These are phyloP conservation scores for Acanthurus tractus DNA, from an alignment of 2,797 vertebrate species.

Conservation along the genomic window DNA sequence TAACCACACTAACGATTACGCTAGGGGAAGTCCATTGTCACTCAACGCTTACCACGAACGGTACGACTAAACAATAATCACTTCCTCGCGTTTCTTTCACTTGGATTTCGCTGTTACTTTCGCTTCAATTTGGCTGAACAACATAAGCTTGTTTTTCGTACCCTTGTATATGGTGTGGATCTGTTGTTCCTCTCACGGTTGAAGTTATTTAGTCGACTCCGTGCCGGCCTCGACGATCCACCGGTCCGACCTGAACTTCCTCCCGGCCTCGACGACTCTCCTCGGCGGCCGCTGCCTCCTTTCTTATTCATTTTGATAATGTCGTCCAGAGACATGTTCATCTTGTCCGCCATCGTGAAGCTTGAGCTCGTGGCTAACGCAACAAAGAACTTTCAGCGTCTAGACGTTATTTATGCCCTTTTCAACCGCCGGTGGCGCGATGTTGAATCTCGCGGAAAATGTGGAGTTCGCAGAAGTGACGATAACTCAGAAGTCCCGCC, in stretches of 20 bases:
- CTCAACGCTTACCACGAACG: background rate
- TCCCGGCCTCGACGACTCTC: conserved; percentile 73
- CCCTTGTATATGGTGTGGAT: conserved; percentile 91
- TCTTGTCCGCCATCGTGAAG: conserved; percentile 89
- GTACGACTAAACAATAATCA: background rate
- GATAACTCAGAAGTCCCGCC: background rate
- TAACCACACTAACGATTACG: background rate
- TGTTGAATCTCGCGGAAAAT: conserved; percentile 48
- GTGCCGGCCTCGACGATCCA: conserved; percentile 77
- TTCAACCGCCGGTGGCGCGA: conserved; percentile 47
- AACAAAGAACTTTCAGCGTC: conserved; percentile 45
- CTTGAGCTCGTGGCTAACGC: accelerated
- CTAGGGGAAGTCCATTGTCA: background rate
- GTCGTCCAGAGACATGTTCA: conserved; percentile 95
- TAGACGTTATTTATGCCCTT: conserved; percentile 18
- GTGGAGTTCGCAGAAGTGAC: conserved; percentile 32
- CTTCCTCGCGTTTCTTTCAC: background rate
- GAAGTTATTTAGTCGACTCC: conserved; percentile 78
- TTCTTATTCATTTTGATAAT: conserved; percentile 93
- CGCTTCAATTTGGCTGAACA: background rate
- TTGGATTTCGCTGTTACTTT: too few relatives aligned
- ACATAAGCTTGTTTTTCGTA: conserved; percentile 65
- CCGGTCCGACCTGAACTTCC: conserved; percentile 86
- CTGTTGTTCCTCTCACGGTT: conserved; percentile 84
- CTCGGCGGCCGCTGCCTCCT: conserved; percentile 84